Conservation (phyloP, 2,797 vertebrate genomes). For the Astyanax mexicanus region DNA sequence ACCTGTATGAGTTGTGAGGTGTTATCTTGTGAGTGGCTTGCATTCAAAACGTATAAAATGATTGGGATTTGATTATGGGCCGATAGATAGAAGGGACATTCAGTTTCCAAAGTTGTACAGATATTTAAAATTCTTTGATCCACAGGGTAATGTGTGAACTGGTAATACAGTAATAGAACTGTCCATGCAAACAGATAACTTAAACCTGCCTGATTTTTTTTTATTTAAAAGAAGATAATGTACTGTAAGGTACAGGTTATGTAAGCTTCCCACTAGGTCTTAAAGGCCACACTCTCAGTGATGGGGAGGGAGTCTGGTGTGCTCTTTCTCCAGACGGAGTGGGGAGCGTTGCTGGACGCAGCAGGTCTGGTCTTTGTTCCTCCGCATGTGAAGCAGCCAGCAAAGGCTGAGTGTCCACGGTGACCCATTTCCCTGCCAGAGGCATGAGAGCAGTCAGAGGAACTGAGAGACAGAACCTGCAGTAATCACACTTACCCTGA, state of each 20-base stretch:
- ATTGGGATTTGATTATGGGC: too few relatives aligned
- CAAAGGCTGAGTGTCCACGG: background rate
- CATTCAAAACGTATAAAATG: too few relatives aligned
- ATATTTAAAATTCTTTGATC: too few relatives aligned
- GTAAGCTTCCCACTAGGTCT: background rate
- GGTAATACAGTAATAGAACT: too few relatives aligned
- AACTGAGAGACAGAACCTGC: conserved; percentile 64
- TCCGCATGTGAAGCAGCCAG: conserved; percentile 23
- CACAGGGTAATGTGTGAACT: too few relatives aligned
- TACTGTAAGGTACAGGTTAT: background rate
- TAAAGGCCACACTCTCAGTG: background rate
- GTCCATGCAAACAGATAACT: too few relatives aligned
- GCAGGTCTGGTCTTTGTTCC: conserved; percentile 13
- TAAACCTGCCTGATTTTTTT: too few relatives aligned
- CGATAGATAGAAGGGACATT: too few relatives aligned
- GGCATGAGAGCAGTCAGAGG: conserved; percentile 34
- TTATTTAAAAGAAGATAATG: too few relatives aligned
- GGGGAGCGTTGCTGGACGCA: conserved; percentile 19
- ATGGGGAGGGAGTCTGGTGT: background rate
- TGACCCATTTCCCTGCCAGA: conserved; percentile 33
- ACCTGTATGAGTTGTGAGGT: too few relatives aligned
- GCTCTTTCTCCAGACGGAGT: background rate
- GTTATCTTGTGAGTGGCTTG: too few relatives aligned
- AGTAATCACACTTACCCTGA: conserved; percentile 65
- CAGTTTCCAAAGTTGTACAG: too few relatives aligned